Percentiles rank a stretch among this genome's conserved stretches.
Conservation (phyloP, 2,113 vertebrate genomes). For the Carettochelys insculpta region DNA sequence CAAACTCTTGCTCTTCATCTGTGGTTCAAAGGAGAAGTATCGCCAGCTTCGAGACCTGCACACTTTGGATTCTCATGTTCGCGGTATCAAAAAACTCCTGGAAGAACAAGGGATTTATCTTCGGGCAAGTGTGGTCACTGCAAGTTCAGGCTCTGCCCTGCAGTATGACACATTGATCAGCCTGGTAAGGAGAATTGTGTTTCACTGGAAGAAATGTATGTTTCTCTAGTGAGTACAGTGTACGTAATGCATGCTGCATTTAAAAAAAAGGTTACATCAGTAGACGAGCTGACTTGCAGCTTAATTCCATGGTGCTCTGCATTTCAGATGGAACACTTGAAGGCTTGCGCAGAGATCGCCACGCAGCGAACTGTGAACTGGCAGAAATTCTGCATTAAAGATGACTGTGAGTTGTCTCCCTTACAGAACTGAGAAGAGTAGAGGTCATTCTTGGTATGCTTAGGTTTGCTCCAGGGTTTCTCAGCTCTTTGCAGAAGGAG, state of each 20-base stretch:
- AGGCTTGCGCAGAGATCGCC: conserved; percentile 97
- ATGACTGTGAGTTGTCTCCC: conserved; percentile 90
- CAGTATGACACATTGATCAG: conserved; percentile 97
- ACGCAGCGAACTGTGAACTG: conserved; percentile 96
- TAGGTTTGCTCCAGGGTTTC: accelerated
- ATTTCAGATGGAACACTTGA: conserved; percentile 96
- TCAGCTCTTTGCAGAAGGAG: background rate
- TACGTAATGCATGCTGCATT: background rate
- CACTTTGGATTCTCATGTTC: conserved; percentile 93
- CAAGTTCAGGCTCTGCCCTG: conserved; percentile 93
- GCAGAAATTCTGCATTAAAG: conserved; percentile 99
- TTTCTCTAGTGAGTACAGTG: background rate
- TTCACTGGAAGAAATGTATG: accelerated
- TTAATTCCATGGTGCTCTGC: background rate
- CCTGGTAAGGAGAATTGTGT: conserved; percentile 80
- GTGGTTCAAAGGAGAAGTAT: conserved; percentile 98
- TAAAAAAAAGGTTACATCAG: accelerated
- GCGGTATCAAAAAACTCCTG: conserved; percentile 94
- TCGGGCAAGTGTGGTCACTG: conserved; percentile 91
- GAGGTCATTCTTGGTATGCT: accelerated
- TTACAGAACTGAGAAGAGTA: background rate
- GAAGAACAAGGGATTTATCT: conserved; percentile 98
- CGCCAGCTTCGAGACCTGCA: conserved; percentile 95
- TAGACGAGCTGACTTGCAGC: accelerated
- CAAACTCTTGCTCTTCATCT: conserved; percentile 97